phyloP scores from a whole-genome alignment of 1,140 invertebrate species.

The Tenebrio molitor region DNA sequence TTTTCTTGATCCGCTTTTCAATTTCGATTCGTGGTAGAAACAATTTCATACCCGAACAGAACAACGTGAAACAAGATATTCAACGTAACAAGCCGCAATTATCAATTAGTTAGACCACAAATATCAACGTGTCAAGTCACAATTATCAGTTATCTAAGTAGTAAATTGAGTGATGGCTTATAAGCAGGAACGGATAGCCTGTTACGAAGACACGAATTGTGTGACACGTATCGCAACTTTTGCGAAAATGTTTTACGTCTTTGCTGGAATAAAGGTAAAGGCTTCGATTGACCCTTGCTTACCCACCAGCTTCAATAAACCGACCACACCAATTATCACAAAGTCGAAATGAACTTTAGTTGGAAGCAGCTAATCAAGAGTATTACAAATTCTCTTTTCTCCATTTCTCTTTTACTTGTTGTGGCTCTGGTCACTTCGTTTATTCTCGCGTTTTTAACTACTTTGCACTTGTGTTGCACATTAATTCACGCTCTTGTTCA shows the following conservation, averaged over 20 bases:
- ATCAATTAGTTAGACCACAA: too few species aligned
- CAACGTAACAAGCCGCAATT: too few species aligned
- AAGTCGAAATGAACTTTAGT: not conserved
- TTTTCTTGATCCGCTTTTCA: too few species aligned
- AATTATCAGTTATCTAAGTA: not conserved
- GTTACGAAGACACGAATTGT: conserved; percentile 10
- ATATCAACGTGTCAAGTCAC: too few species aligned
- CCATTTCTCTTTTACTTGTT: too few species aligned
- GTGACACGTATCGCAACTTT: conserved; percentile 5
- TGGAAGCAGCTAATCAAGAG: not conserved
- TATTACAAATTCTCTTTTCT: not conserved
- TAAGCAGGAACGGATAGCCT: not conserved
- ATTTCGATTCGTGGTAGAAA: too few species aligned
- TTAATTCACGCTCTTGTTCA: too few species aligned
- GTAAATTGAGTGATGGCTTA: not conserved
- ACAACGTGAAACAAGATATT: too few species aligned
- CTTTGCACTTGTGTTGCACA: too few species aligned
- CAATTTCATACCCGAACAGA: too few species aligned
- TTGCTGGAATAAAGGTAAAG: conserved; percentile 16
- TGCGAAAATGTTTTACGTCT: conserved; percentile 34
- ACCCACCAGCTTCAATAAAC: conserved; percentile 13
- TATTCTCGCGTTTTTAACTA: too few species aligned
- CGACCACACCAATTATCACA: conserved; percentile 25
- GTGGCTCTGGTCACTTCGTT: too few species aligned
- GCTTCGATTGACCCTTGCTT: conserved; percentile 34